Evolutionary conservation across 30 jellyfish, hydroid and myxozoan genomes (phyloP).

Genomic region (Aurelia sp.): DNA sequence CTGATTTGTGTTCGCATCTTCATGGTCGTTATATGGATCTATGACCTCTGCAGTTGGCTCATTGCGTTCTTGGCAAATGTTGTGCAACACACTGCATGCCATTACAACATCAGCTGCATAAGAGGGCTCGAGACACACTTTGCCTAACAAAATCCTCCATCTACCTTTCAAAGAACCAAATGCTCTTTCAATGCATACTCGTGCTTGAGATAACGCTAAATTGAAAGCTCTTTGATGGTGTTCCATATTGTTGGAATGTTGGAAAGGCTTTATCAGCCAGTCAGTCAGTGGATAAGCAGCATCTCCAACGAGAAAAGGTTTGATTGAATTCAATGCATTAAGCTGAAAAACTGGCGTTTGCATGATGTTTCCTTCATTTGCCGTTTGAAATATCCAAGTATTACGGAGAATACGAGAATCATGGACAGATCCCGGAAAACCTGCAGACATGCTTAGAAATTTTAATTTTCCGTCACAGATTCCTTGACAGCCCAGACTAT

Average conservation of each 20-base stretch:
- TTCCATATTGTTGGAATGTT: not conserved
- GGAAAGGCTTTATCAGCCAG: constrained; percentile 46
- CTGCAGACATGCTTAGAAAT: constrained; percentile 29
- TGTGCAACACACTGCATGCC: constrained; percentile 26
- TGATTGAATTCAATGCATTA: not conserved
- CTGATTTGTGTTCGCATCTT: not conserved
- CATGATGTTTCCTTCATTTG: constrained; percentile 7
- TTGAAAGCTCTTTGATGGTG: constrained; percentile 1
- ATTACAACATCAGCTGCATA: constrained; percentile 23
- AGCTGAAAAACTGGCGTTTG: constrained; percentile 15
- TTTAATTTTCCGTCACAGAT: constrained; percentile 31
- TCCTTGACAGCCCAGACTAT: constrained; percentile 67
- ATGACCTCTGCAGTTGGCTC: constrained; percentile 21
- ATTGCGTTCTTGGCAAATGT: constrained; percentile 17
- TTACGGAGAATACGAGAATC: constrained; percentile 42
- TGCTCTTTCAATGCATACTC: constrained; percentile 33
- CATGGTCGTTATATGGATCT: not conserved
- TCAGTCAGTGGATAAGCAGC: constrained; percentile 28
- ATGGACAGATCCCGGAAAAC: constrained; percentile 46
- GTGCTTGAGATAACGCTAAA: constrained; percentile 31
- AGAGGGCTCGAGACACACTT: constrained; percentile 6
- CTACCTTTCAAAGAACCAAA: constrained; percentile 27
- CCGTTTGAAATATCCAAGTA: constrained; percentile 28
- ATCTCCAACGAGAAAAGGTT: constrained; percentile 24
- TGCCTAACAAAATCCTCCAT: constrained; percentile 19